Evolutionary conservation across 2,113 vertebrate species (phyloP), one percentile per base, ranked within the genome.

Genomic region (Melanotaenia duboulayi): DNA sequence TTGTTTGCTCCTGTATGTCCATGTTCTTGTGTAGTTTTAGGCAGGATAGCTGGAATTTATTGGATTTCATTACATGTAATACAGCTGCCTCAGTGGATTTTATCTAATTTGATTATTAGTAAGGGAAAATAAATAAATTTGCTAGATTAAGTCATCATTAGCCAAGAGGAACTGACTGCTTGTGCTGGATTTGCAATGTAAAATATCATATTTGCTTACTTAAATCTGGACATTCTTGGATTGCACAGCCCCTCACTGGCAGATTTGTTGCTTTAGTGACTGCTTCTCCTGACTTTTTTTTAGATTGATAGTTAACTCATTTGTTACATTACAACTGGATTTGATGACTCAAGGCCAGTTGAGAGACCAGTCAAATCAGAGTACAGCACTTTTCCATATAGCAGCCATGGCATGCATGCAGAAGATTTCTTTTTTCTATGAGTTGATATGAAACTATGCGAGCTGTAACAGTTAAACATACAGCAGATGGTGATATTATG

Each of bases 401-500:
- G 44, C 28, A 71, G 44, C 37, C 9, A 16, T 57, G 72, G 67
- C 37, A 76, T 28, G 48, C 59, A 48, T 28, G 42, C 56, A 46
- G 40, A 60, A 39, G 37, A 49, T 61, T 19, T 48, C 68, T 71
- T 58, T 40, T 62, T 16, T 50, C 28, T 22, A 20, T 16, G 42
- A 65, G 78, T 85, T 80, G 78, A 56, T 70, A 42, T 76, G 76
- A 69, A 80, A 78, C 37, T 56, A 59, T 28, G 73, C 73, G 65
- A 73, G 58, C 80, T 71, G 78, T 69, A 86, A 81, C 79, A 87
- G 77, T 71, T 79, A 69, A 88, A 86, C 66, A 71, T 83, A 49
- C 52, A 79, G 71, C 90, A 90, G 87, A 91, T 91, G 89, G 87
- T 55, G 75, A 76, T 85, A 86, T 90, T 74, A 85, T 75, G 72